phyloP scores from a whole-genome alignment of 2,888 invertebrate genomes.

The Balanococcus diminutus region DNA sequence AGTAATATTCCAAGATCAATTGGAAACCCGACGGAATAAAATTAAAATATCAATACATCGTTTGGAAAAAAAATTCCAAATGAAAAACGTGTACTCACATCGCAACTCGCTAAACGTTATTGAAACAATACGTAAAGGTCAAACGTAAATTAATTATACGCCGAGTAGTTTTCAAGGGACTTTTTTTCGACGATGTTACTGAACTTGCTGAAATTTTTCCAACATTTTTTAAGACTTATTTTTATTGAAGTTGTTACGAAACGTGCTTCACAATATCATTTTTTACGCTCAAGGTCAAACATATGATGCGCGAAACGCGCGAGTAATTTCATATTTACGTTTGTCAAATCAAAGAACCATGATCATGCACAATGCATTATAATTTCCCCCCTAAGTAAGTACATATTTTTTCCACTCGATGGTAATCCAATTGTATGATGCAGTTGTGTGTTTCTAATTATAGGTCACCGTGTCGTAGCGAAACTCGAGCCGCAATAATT shows the following conservation, averaged over 20 bases:
- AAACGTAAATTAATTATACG: neutral
- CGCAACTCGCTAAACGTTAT: neutral
- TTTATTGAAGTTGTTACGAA: neutral
- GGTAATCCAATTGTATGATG: neutral
- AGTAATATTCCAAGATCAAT: neutral
- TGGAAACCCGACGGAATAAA: neutral
- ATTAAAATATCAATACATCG: neutral
- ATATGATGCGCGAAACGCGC: neutral
- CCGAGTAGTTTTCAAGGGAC: neutral
- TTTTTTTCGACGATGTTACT: conserved; percentile 7
- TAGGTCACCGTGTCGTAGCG: conserved; percentile 8
- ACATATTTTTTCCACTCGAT: neutral
- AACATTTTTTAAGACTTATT: neutral
- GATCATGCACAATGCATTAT: neutral
- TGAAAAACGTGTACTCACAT: neutral
- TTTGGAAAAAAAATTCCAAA: neutral
- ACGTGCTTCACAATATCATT: neutral
- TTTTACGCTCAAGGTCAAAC: conserved; percentile 20
- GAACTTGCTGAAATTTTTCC: neutral
- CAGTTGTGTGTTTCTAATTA: neutral
- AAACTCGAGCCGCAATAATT: neutral
- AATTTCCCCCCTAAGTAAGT: neutral
- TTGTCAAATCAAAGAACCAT: neutral
- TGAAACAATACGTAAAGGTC: neutral
- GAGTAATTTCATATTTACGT: conserved; percentile 2